Base-by-base conservation (phyloP, 1,140 invertebrate species). In the Papilio dardanus region DNA sequence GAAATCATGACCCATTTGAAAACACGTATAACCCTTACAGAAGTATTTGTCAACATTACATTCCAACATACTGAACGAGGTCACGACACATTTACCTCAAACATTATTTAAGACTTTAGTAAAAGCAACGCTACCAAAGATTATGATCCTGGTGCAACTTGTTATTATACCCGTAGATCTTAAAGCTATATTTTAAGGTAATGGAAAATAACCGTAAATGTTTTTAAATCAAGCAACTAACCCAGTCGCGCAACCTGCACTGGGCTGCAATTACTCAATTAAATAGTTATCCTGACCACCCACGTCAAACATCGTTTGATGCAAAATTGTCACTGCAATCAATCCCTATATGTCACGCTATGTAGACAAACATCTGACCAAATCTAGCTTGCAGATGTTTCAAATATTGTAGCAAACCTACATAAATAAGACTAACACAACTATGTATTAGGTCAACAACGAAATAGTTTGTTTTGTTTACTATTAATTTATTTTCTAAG, bases 1-100 rank as follows among this genome's bases (percentile, higher is more conserved):
- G 83, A 87, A 90, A 85, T 86, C 82, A 81, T 87, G 86, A 84
- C 86, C 87, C 76, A 86, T 76, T 84, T 85, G 76, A 37, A 62
- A 42, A 75, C 71, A 79, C 76, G 74, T 82, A 76, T 78, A 79
- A 1, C 78, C 79, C 79, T n/a, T 30, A 71, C 19, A 37, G 66
- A 35, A 68, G 37, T 77, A 79, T 84, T 58, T 28, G 24, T 58
- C 21, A 58, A 58, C 46, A 50, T 50, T 50, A 3, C 46, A 50
- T 50, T 50, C 4, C 40, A 46, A 46, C 21, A 46, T 46, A 46
- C 42, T 46, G n/a, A 54, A 6, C 50, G 50, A 54, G 50, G 50
- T 54, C n/a, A 24, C 21, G 50, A 54, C 50, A 54, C 21, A 54
- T 54, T 54, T 54, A 21, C 50, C 21, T 54, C n/a, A n/a, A n/a